Base-by-base conservation (phyloP, 2,888 invertebrate species). In the Drosophila picticornis region DNA sequence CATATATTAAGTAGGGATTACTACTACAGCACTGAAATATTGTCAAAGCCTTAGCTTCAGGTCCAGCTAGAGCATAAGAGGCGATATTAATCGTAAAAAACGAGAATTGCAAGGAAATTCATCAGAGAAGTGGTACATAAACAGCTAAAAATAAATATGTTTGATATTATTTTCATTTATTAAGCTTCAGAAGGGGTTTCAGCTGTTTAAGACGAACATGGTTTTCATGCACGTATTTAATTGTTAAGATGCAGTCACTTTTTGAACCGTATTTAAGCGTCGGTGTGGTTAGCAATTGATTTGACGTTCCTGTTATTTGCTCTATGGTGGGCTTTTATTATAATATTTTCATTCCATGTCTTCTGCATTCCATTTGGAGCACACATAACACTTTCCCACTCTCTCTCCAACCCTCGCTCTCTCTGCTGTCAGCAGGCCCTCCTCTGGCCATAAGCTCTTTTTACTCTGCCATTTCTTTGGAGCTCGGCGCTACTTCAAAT, bases 331-430 rank as follows among this genome's bases (percentile, higher is more conserved):
- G 64, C 84, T 84, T 89, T 84, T 84, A 85, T 89, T 89, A 85
- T 81, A 84, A 87, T 89, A 87, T 84, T 89, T 89, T 75, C 81
- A 56, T 81, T 72, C 68, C 76, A 72, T 74, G 74, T 16, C 79
- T 83, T 70, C 65, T 72, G 77, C 67, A 84, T 81, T 63, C 70
- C 75, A 68, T 79, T 71, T 76, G 68, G 53, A 53, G 31, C 57
- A 67, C 69, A 46, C 72, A 72, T 62, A 55, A 71, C 60, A 40
- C 4, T 46, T 22, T 43, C 6, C 22, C 75, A 61, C 38, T 11
- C 27, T 2, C 27, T 2, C 19, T 10, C 10, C 9, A 38, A 9
- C 16, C 22, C 22, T 16, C 4, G 16, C 53, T 22, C 11, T 11
- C 4, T n/a, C 1, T 27, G n/a, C 29, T 22, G 11, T 43, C 7